These are phyloP conservation scores for Leptinotarsa haldemani DNA, from an alignment of 2,888 invertebrate species.

Conservation along the genomic window DNA sequence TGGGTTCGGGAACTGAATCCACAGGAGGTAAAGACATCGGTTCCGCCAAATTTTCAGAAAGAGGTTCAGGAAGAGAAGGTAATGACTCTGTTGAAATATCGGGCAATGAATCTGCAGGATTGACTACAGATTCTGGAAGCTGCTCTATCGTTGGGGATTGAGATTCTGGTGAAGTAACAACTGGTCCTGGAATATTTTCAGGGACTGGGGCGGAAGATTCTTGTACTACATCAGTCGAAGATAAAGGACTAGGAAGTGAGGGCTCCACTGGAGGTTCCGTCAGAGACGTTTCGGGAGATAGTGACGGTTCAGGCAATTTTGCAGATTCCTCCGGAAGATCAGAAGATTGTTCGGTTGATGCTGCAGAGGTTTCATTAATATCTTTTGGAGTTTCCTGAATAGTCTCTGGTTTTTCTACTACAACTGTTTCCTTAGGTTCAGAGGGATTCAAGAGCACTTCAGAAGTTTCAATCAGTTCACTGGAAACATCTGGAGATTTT, in stretches of 20 bases:
- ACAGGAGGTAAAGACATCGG: slow-evolving; percentile 65
- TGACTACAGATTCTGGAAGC: slow-evolving; percentile 53
- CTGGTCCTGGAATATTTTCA: slow-evolving; percentile 17
- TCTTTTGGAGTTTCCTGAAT: neutral
- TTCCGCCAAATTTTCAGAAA: slow-evolving; percentile 62
- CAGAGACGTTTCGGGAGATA: slow-evolving; percentile 17
- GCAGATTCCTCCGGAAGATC: slow-evolving; percentile 8
- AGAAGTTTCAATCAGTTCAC: neutral
- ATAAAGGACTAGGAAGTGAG: neutral
- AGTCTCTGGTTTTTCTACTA: neutral
- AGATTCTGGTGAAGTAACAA: slow-evolving; percentile 27
- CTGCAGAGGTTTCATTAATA: neutral
- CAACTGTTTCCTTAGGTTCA: neutral
- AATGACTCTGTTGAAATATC: slow-evolving; percentile 64
- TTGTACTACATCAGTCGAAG: neutral
- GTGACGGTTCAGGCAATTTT: slow-evolving; percentile 22
- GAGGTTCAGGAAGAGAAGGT: slow-evolving; percentile 62
- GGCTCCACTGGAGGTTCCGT: neutral
- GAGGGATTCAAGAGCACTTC: neutral
- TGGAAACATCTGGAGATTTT: neutral
- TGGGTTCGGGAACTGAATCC: slow-evolving; percentile 63
- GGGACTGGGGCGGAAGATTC: slow-evolving; percentile 18
- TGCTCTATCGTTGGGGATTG: slow-evolving; percentile 15
- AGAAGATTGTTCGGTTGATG: neutral
- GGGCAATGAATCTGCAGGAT: slow-evolving; percentile 63